phyloP scores from a whole-genome alignment of 2,797 vertebrate genomes.

The Anguilla pacifica region DNA sequence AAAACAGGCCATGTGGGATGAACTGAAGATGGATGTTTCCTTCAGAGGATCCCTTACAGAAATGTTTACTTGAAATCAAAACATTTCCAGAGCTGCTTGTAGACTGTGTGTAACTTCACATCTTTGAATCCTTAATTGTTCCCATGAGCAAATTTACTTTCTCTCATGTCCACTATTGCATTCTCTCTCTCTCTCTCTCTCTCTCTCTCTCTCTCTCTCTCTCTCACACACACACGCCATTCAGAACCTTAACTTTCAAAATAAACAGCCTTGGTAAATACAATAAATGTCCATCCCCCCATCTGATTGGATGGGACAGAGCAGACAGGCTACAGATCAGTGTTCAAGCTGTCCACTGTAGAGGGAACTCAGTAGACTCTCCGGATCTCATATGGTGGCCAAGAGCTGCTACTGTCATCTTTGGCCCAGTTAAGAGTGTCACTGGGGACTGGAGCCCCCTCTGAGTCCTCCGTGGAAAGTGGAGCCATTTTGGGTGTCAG shows the following conservation, averaged over 20 bases:
- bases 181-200: too few relatives aligned
- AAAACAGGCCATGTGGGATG: not conserved
- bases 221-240: not conserved
- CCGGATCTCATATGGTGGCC: constrained; percentile 75
- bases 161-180: not conserved
- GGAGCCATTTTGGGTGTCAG: constrained; percentile 67
- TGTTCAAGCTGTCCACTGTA: constrained; percentile 21
- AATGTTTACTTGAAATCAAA: not conserved
- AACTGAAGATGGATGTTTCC: not conserved
- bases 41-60: not conserved
- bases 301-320: not conserved
- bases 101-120: not conserved
- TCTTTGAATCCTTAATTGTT: not conserved
- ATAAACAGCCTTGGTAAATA: not conserved
- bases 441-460: constrained; percentile 54
- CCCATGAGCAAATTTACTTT: not conserved
- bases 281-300: not conserved
- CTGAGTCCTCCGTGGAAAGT: constrained; percentile 57
- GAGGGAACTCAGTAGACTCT: constrained; percentile 69
- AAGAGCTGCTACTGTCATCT: constrained; percentile 72
- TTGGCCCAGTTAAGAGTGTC: constrained; percentile 73
- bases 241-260: not conserved
- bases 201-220: too few relatives aligned
- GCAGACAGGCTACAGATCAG: constrained; percentile 31
- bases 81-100: not conserved